Conservation (phyloP, 2,113 vertebrate species). For the Platycercus adscitus region DNA sequence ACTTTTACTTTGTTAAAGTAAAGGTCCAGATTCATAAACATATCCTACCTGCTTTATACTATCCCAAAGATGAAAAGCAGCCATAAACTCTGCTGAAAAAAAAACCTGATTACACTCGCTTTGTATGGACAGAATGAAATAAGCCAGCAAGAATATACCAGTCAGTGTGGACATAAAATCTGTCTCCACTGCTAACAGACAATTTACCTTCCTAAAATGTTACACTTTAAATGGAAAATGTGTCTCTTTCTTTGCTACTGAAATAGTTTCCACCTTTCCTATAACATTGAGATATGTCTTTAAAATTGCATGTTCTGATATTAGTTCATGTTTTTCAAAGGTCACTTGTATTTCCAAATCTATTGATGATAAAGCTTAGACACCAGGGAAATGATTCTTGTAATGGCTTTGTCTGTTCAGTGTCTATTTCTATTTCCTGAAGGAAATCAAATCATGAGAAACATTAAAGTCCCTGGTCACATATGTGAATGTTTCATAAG, state of each 20-base stretch:
- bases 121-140: background rate
- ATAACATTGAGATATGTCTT: background rate
- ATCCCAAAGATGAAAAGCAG: background rate
- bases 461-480: background rate
- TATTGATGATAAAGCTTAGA: background rate
- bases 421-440: background rate
- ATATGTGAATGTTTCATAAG: background rate
- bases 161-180: background rate
- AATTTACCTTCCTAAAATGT: background rate
- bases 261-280: background rate
- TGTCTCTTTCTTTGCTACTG: background rate
- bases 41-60: background rate
- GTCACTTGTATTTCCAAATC: background rate
- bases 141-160: background rate
- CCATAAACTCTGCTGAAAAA: background rate
- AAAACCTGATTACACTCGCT: fast-evolving
- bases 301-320: background rate
- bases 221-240: constrained; percentile 20
- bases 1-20: background rate
- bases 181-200: background rate
- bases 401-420: background rate
- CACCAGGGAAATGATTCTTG: background rate
- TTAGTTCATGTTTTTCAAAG: constrained; percentile 13
- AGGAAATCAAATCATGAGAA: background rate
- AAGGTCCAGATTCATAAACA: background rate